Base-by-base conservation (phyloP, 1,140 invertebrate species). In the Sitodiplosis mosellana region DNA sequence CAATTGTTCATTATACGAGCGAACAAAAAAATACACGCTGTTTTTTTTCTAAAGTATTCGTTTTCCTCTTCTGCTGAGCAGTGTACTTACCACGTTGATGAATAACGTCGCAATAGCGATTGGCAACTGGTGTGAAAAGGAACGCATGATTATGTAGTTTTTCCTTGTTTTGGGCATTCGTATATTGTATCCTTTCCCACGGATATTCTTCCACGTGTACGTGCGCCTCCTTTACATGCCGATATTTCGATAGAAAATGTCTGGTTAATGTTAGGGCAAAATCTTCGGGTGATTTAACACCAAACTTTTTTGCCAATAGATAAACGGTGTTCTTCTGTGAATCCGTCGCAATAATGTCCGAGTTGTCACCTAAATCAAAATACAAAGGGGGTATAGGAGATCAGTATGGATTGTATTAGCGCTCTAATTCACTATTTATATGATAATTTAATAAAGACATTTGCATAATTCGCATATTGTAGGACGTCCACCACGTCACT, bases 321-420 rank as follows among this genome's bases (percentile, higher is more conserved):
- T 84, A 84, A n/a, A 85, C 77, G 0, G 80, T 85, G 55, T 86
- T 86, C 66, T 85, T 85, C 55, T 86, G 83, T 7, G 81, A 79
- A 55, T 87, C 83, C 0, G 83, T 87, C 1, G 82, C 82, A n/a
- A 82, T 74, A 36, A 82, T 76, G 54, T 80, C 76, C 33, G 72
- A 71, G 53, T 82, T 82, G 58, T 80, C 75, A n/a, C 76, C 77
- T 55, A 20, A 20, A 38, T 33, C 27, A 27, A 3, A 10, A 27
- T 27, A 5, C 4, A 27, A 10, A 5, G 3, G 27, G 10, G 3
- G 27, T 5, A 27, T 5, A 27, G 10, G 10, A 27, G 10, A 27
- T 27, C 10, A 27, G 27, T 27, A 27, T 27, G 27, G 10, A 27
- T 27, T 27, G 4, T 27, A 27, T 27, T 27, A 27, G 10, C 27